These are phyloP conservation scores for Octonoba sinensis DNA, from an alignment of 2,888 invertebrate species.

Conservation along the genomic window DNA sequence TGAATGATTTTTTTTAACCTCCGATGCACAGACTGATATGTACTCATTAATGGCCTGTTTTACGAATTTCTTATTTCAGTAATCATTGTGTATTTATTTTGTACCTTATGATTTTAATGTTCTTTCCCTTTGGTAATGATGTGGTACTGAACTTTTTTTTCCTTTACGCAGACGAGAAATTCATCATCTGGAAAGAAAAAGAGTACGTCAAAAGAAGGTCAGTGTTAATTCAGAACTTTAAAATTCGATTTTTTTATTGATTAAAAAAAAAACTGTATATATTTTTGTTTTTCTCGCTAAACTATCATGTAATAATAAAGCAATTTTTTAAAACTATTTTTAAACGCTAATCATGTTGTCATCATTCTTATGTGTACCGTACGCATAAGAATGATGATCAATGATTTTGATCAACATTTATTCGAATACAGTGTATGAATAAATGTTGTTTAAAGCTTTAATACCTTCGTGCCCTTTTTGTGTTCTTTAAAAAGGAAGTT, in stretches of 20 bases:
- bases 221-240: slow-evolving; percentile 69
- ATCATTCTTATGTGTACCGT: no score
- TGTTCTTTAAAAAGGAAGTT: no score
- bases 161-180: slow-evolving; percentile 41
- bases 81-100: neutral
- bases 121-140: neutral
- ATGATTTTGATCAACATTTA: no score
- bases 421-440: no score
- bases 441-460: no score
- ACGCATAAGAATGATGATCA: no score
- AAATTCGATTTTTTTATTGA: neutral
- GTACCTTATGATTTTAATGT: neutral
- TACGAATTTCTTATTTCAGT: neutral
- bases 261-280: neutral
- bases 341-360: no score
- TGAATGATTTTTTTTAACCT: no score
- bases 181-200: slow-evolving; percentile 79
- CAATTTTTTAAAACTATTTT: neutral
- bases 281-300: neutral
- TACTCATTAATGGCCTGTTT: neutral
- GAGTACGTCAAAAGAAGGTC: slow-evolving; percentile 91
- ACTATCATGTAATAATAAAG: neutral
- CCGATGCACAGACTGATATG: no score
- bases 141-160: neutral
- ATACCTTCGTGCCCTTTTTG: no score